These are phyloP conservation scores for Nothocercus julius DNA, from an alignment of 2,113 vertebrate genomes.

Conservation along the genomic window DNA sequence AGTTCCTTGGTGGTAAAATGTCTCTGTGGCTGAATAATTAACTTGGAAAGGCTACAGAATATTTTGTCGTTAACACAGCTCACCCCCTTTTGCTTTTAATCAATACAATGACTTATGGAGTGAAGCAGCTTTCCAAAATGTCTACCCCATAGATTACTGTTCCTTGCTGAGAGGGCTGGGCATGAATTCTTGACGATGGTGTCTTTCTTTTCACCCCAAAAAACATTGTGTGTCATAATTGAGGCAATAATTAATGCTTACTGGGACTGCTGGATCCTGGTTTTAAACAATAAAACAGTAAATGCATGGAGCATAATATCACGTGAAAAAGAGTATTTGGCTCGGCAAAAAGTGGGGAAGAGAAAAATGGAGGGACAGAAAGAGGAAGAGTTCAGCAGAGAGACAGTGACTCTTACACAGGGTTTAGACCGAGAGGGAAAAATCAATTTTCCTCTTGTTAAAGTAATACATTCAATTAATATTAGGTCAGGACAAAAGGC, in stretches of 20 bases:
- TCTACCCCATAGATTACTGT: slow-evolving; percentile 7
- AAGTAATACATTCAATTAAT: slow-evolving; percentile 2
- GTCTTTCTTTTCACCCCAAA: slow-evolving; percentile 24
- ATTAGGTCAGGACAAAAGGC: slow-evolving; percentile 57
- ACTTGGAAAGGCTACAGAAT: slow-evolving; percentile 39
- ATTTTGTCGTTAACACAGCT: slow-evolving; percentile 26
- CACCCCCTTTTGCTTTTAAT: slow-evolving; percentile 32
- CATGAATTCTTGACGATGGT: slow-evolving; percentile 4
- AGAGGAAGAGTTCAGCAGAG: neutral
- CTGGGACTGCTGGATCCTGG: neutral
- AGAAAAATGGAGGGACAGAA: neutral
- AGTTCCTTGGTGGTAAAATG: slow-evolving; percentile 42
- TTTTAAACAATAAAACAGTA: slow-evolving; percentile 35
- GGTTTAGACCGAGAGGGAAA: slow-evolving; percentile 22
- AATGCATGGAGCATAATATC: neutral
- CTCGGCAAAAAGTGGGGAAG: neutral
- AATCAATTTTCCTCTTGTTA: slow-evolving; percentile 46
- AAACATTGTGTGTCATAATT: slow-evolving; percentile 5
- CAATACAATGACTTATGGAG: slow-evolving; percentile 11
- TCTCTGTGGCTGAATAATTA: slow-evolving; percentile 35
- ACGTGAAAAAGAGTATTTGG: neutral
- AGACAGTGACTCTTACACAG: neutral
- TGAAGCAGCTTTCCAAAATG: slow-evolving; percentile 18
- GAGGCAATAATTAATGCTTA: slow-evolving; percentile 25
- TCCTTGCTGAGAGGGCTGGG: neutral